Percentiles rank a stretch among this genome's conserved stretches.
Conservation (phyloP, 2,888 invertebrate species). For the Melieria omissa region DNA sequence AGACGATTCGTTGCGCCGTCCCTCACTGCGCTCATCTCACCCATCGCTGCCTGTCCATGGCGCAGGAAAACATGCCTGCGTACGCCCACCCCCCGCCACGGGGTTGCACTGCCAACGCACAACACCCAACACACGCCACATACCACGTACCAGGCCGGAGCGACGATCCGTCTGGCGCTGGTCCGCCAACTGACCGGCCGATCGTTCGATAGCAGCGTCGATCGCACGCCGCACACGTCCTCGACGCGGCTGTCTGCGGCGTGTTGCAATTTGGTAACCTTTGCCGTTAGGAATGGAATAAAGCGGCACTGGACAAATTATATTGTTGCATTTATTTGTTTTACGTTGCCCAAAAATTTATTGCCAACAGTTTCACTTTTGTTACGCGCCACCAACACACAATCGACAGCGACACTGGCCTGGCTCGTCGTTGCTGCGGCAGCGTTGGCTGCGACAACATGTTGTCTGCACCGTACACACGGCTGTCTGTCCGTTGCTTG, state of each 20-base stretch:
- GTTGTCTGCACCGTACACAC: background rate
- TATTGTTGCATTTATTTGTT: constrained; percentile 38
- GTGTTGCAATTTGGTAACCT: constrained; percentile 35
- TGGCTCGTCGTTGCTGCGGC: background rate
- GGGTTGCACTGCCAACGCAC: background rate
- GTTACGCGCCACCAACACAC: constrained; percentile 4
- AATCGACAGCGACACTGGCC: background rate
- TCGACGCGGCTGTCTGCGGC: background rate
- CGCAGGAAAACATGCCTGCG: too few relatives aligned
- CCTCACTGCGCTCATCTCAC: background rate
- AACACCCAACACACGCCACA: background rate
- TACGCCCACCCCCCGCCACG: background rate
- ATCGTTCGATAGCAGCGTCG: background rate
- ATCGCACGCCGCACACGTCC: background rate
- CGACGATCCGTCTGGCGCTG: too few relatives aligned
- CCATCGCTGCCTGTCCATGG: too few relatives aligned
- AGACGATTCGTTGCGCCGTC: background rate
- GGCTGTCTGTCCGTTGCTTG: constrained; percentile 25
- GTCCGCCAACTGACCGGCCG: background rate
- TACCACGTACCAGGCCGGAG: background rate
- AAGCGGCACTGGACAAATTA: constrained; percentile 31
- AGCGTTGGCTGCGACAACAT: background rate
- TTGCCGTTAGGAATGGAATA: constrained; percentile 23
- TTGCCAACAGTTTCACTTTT: constrained; percentile 44
- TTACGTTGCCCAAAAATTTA: constrained; percentile 40